A percentile compares a stretch with the other conserved stretches of the same genome.
phyloP scores from a whole-genome alignment of 2,113 vertebrate genomes.

The Stercorarius parasiticus region DNA sequence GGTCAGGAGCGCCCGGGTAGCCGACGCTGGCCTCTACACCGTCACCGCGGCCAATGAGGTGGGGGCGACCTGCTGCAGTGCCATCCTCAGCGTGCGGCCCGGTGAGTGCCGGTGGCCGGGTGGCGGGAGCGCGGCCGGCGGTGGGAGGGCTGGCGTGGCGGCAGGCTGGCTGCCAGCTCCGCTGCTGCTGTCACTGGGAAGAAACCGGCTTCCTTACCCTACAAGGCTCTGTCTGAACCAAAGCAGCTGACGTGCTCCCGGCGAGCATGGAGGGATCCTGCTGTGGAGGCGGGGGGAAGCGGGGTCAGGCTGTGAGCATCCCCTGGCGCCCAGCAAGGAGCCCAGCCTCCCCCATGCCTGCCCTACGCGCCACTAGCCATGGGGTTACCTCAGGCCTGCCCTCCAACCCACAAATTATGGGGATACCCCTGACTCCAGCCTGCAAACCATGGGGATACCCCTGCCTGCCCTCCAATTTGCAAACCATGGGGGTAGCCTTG shows the following conservation, averaged over 20 bases:
- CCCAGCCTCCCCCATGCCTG: background rate
- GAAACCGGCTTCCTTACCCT: conserved; percentile 76
- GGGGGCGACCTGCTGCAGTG: conserved; percentile 84
- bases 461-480: background rate
- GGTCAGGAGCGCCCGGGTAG: conserved; percentile 79
- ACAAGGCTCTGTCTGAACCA: conserved; percentile 76
- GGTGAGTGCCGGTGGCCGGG: conserved; percentile 69
- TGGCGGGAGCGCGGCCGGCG: background rate
- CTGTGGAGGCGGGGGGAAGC: background rate
- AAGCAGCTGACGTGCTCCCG: conserved; percentile 48
- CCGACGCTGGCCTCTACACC: conserved; percentile 86
- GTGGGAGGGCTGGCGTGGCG: background rate
- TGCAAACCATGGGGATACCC: background rate
- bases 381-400: background rate
- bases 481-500: background rate
- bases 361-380: background rate
- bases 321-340: background rate
- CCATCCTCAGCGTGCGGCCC: conserved; percentile 83
- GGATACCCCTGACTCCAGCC: background rate
- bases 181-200: conserved; percentile 30
- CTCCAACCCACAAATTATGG: background rate
- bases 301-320: background rate
- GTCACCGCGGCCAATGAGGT: conserved; percentile 88
- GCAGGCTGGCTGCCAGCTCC: conserved; percentile 28
- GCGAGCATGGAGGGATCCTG: background rate